phyloP scores from a whole-genome alignment of 2,113 vertebrate species.

The Macrotis lagotis region DNA sequence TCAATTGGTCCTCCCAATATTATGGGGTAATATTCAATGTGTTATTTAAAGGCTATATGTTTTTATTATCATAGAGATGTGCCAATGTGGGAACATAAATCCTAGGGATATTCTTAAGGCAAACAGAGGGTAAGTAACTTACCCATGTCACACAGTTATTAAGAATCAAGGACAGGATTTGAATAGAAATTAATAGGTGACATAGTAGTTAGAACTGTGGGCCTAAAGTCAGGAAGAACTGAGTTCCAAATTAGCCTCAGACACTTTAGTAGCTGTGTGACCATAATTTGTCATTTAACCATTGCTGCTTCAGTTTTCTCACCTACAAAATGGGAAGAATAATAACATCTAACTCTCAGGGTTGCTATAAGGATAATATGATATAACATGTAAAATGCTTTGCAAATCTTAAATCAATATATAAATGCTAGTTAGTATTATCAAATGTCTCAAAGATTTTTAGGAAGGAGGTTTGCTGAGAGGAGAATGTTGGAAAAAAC shows the following conservation, averaged over 20 bases:
- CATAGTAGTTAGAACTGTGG: background rate
- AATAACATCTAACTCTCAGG: background rate
- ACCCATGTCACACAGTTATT: background rate
- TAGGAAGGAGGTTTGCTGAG: background rate
- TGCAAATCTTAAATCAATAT: background rate
- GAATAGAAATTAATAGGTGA: background rate
- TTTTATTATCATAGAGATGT: background rate
- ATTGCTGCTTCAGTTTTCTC: background rate
- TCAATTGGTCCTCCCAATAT: background rate
- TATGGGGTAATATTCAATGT: background rate
- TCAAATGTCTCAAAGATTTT: background rate
- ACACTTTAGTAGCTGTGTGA: background rate
- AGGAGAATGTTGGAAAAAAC: background rate
- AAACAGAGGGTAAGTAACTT: background rate
- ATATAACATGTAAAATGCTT: background rate
- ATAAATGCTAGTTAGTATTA: background rate
- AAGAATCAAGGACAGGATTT: background rate
- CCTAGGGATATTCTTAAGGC: background rate
- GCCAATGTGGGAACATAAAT: background rate
- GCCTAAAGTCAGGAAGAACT: background rate
- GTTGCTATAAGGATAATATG: background rate
- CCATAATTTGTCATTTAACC: background rate
- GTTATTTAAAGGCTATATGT: background rate
- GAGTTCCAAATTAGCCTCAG: background rate
- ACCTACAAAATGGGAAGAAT: background rate